phyloP scores from a whole-genome alignment of 2,888 invertebrate species.

The Hydrotaea cyrtoneurina region DNA sequence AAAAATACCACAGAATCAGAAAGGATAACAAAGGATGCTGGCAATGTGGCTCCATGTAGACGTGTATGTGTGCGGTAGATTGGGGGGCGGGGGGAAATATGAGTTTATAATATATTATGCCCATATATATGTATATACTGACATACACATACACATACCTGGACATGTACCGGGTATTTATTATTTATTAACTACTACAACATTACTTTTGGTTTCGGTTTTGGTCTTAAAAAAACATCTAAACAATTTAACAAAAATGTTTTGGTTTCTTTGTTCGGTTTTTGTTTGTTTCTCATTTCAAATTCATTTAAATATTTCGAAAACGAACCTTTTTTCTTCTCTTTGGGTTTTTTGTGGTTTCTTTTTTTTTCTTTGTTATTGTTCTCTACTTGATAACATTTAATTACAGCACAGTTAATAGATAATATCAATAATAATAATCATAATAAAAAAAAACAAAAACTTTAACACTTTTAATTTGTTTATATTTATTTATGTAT shows the following conservation, averaged over 20 bases:
- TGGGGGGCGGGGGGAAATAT: background rate
- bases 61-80: too few relatives aligned
- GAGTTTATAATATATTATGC: constrained; percentile 8
- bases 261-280: background rate
- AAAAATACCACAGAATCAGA: too few relatives aligned
- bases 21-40: too few relatives aligned
- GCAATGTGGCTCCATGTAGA: too few relatives aligned
- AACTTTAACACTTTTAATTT: constrained; percentile 37
- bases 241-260: constrained; percentile 51
- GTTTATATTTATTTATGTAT: constrained; percentile 40
- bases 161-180: constrained; percentile 17
- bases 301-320: constrained; percentile 30
- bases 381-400: constrained; percentile 39
- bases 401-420: constrained; percentile 52
- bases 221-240: constrained; percentile 65
- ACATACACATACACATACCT: constrained; percentile 27
- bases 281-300: background rate
- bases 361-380: constrained; percentile 16
- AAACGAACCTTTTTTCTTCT: constrained; percentile 23
- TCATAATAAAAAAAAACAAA: too few relatives aligned
- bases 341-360: constrained; percentile 24
- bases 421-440: too few relatives aligned
- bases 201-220: constrained; percentile 43
- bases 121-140: constrained; percentile 22
- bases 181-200: constrained; percentile 44